Percentiles rank a stretch among this genome's conserved stretches.
These are phyloP conservation scores for Champsocephalus esox DNA, from an alignment of 2,797 vertebrate species.

Conservation along the genomic window DNA sequence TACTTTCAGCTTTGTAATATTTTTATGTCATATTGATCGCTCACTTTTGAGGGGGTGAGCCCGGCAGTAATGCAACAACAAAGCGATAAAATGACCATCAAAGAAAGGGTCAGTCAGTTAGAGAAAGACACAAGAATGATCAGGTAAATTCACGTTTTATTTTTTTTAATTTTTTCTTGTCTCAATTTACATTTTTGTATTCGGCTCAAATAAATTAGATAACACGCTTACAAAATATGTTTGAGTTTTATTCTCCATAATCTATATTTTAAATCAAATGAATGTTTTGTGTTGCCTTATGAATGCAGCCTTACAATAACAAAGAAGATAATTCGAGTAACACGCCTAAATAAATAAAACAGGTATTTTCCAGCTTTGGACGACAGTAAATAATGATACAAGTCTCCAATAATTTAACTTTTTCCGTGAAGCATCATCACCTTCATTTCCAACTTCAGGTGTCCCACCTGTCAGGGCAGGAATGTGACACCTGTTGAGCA, in stretches of 20 bases:
- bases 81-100: conserved; percentile 67
- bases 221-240: not conserved
- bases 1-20: conserved; percentile 83
- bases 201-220: not conserved
- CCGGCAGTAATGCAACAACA: conserved; percentile 78
- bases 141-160: not conserved
- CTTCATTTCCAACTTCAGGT: conserved; percentile 58
- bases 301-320: not conserved
- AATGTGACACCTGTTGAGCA: conserved; percentile 78
- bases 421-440: not conserved
- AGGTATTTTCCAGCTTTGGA: not conserved
- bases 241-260: not conserved
- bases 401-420: not conserved
- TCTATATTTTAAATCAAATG: not conserved
- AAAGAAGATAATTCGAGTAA: not conserved
- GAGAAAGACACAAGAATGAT: conserved; percentile 7
- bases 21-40: conserved; percentile 83
- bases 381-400: not conserved
- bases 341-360: not conserved
- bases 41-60: conserved; percentile 65
- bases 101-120: conserved; percentile 40
- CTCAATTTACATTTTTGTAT: not conserved
- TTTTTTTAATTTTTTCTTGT: too few relatives aligned
- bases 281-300: not conserved
- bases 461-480: conserved; percentile 69